Percentiles rank a stretch among this genome's conserved stretches.
Conservation (phyloP, 64 coral and sea anemone species). For the Orbicella faveolata region DNA sequence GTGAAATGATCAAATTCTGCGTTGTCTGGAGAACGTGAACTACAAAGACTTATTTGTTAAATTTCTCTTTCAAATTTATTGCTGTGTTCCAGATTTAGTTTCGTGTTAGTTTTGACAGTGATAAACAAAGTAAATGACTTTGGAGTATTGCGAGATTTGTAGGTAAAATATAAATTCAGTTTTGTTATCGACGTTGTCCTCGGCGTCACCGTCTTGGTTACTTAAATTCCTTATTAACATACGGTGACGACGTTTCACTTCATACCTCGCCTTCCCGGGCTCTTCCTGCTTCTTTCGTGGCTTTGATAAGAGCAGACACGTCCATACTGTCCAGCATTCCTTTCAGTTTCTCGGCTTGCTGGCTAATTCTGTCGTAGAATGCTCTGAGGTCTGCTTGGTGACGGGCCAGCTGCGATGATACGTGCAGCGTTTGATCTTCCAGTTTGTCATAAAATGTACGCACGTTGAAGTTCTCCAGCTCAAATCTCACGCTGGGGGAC, state of each 20-base stretch:
- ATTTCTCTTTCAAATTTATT: too few species aligned
- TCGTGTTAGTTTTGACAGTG: too few species aligned
- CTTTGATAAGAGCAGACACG: constrained; percentile 96
- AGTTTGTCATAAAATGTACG: constrained; percentile 94
- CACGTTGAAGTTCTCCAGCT: constrained; percentile 94
- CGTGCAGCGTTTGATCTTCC: constrained; percentile 93
- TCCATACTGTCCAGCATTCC: constrained; percentile 97
- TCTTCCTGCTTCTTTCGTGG: constrained; percentile 42
- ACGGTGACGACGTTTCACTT: not conserved
- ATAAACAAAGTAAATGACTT: too few species aligned
- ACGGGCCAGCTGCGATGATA: constrained; percentile 89
- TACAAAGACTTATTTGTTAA: too few species aligned
- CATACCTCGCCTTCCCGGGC: not conserved
- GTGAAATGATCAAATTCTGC: too few species aligned
- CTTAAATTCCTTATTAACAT: not conserved
- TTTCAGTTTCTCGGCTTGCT: constrained; percentile 94
- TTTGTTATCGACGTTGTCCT: too few species aligned
- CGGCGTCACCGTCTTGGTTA: too few species aligned
- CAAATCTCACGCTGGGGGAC: constrained; percentile 80
- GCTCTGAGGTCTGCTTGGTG: constrained; percentile 94
- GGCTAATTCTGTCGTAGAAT: constrained; percentile 95
- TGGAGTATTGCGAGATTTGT: too few species aligned
- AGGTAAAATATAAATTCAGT: too few species aligned
- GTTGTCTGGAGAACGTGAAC: too few species aligned
- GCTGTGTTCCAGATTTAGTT: too few species aligned